These are phyloP conservation scores for Apteryx mantelli DNA, from an alignment of 2,113 vertebrate species.

Conservation along the genomic window DNA sequence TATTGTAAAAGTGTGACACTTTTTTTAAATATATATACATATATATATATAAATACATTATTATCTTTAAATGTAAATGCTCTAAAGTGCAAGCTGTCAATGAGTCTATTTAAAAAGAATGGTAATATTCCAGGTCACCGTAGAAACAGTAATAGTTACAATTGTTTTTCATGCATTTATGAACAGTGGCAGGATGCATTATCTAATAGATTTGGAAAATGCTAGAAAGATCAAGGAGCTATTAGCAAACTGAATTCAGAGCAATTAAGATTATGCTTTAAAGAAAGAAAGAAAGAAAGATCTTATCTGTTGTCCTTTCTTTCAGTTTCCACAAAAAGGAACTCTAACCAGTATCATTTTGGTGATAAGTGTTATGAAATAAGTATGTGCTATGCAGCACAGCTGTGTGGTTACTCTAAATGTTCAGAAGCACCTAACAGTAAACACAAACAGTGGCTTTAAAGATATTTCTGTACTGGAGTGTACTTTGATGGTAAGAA, in stretches of 20 bases:
- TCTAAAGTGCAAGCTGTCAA: slow-evolving; percentile 48
- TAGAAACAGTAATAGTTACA: slow-evolving; percentile 56
- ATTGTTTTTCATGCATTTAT: slow-evolving; percentile 43
- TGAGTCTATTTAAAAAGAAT: slow-evolving; percentile 63
- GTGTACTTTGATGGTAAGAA: slow-evolving; percentile 67
- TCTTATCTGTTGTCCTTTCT: slow-evolving; percentile 21
- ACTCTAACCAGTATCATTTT: slow-evolving; percentile 28
- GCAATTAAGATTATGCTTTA: slow-evolving; percentile 55
- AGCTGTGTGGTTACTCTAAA: slow-evolving; percentile 57
- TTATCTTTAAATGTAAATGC: slow-evolving; percentile 65
- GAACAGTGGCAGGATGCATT: slow-evolving; percentile 49
- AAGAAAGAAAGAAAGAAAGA: slow-evolving; percentile 37
- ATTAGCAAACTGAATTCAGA: slow-evolving; percentile 64
- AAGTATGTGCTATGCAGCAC: slow-evolving; percentile 45
- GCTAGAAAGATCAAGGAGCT: slow-evolving; percentile 47
- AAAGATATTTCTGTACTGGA: slow-evolving; percentile 66
- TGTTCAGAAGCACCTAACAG: slow-evolving; percentile 43
- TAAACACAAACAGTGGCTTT: slow-evolving; percentile 72
- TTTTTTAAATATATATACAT: background rate
- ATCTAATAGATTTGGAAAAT: slow-evolving; percentile 53
- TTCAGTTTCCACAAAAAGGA: slow-evolving; percentile 56
- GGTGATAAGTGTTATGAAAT: slow-evolving; percentile 52
- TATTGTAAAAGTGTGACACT: slow-evolving; percentile 50
- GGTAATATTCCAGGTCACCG: slow-evolving; percentile 43
- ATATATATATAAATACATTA: slow-evolving; percentile 7